Conservation (phyloP, 2,113 vertebrate species). For the Nothobranchius kuhntae region DNA sequence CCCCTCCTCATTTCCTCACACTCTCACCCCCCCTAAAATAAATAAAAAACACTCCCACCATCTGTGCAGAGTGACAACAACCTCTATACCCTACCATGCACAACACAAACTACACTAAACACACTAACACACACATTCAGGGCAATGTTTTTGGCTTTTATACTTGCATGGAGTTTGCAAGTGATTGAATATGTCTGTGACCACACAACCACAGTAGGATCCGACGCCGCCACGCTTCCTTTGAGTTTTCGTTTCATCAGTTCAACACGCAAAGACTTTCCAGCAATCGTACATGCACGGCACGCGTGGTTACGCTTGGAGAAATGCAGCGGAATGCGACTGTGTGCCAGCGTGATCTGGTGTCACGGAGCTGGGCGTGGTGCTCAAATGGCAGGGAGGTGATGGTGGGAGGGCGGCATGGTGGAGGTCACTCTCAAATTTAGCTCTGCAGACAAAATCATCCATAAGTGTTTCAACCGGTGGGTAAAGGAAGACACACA, state of each 20-base stretch:
- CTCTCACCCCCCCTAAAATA: conserved; percentile 29
- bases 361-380: conserved; percentile 82
- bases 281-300: conserved; percentile 15
- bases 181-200: conserved; percentile 4
- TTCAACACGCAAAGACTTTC: conserved; percentile 17
- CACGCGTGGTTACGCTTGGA: conserved; percentile 77
- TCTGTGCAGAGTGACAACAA: conserved; percentile 83
- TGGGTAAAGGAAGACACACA: conserved; percentile 17
- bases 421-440: conserved; percentile 54
- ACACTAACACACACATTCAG: conserved; percentile 39
- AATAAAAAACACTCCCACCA: conserved; percentile 76
- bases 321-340: conserved; percentile 95
- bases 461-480: conserved; percentile 43
- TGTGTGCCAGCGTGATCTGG: conserved; percentile 70
- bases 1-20: conserved; percentile 37
- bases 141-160: conserved; percentile 33
- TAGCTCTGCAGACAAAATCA: conserved; percentile 19
- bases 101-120: conserved; percentile 49
- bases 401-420: conserved; percentile 41
- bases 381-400: conserved; percentile 76
- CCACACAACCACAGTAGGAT: conserved; percentile 9
- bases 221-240: conserved; percentile 28
- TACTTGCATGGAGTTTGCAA: conserved; percentile 14
- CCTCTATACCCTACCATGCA: conserved; percentile 72
- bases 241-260: neutral